Base-by-base conservation (phyloP, 2,888 invertebrate species). In the Ophion costatus region DNA sequence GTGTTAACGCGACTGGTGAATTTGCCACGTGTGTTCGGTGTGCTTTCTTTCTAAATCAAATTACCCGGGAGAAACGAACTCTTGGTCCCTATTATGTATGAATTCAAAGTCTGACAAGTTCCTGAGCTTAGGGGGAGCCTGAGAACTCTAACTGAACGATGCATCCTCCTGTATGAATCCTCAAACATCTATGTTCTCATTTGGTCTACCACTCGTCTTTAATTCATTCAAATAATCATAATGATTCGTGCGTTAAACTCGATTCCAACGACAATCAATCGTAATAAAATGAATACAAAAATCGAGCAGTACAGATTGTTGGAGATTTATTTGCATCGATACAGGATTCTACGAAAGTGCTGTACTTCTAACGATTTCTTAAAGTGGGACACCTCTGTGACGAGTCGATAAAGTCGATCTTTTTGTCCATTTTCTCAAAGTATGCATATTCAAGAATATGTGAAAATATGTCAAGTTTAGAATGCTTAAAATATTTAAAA, bases 1-100 rank as follows among this genome's bases (percentile, higher is more conserved):
- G 29, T 64, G 29, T 76, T n/a, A 51, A 66, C 64, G 56, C 33
- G 70, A 45, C 42, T 57, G 29, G 63, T 56, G 20, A 24, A 57
- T n/a, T 80, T 20, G 73, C 29, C 56, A 64, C 29, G 66, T 71
- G 14, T 7, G 9, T 38, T 61, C 11, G 10, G 56, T 61, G n/a
- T 29, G 61, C 73, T 56, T 78, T 57, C 38, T 86, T 82, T 64
- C 85, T 71, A 29, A 80, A 88, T 83, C 69, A 42, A 77, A 73
- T 70, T 87, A 86, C 85, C 88, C 88, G 87, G 88, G 88, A 88
- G 87, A 90, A 91, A 89, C 88, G 87, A 91, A 91, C 90, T 89
- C 90, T 91, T 91, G 91, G 91, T 91, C 91, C 91, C 91, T 90
- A 90, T 91, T 86, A 81, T 86, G 75, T 87, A 85, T 84, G 86